Base-by-base conservation (phyloP, 1,140 invertebrate genomes). In the Adelges cooleyi region DNA sequence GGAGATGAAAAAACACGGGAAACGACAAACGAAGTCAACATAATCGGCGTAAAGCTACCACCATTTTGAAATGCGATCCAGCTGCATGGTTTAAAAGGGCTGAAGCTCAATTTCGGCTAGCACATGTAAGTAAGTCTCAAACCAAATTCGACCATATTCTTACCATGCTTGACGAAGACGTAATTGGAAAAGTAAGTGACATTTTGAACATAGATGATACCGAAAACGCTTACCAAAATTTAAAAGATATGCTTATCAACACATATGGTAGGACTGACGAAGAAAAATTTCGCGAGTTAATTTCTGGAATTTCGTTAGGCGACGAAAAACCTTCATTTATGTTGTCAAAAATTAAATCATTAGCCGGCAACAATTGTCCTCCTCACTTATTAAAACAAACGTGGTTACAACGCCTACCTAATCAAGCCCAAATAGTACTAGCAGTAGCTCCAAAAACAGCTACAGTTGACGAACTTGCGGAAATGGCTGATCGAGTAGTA, bases 401-500 rank as follows among this genome's bases (percentile, higher is more conserved):
- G 48, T 54, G 8, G 52, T 40, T 54, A 36, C 52, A 54, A 54
- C 29, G 17, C 17, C 9, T 54, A 15, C 33, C 52, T 22, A 54
- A 38, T 54, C 29, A 54, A 38, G 29, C 36, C 29, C 33, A 54
- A 54, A 40, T 40, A 38, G 15, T 54, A 38, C 1, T 54, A 20
- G 29, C 17, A 54, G 17, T 23, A 23, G 29, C 29, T 22, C 29
- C 10, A 38, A 40, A 54, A 54, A 54, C 18, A 38, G 17, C 33
- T 8, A 38, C 17, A 1, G 17, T 54, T 15, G 29, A 54, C 20
- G 27, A 22, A 33, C 20, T 54, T 22, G 52, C 52, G 9, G 20
- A 54, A 54, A 54, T 54, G 15, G 52, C 52, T 17, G 29, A 38
- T 23, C 33, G 52, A 18, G 29, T 54, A 54, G 17, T 54, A 33